Conservation (phyloP, 2,797 vertebrate genomes). For the Enteromius fasciolatus region DNA sequence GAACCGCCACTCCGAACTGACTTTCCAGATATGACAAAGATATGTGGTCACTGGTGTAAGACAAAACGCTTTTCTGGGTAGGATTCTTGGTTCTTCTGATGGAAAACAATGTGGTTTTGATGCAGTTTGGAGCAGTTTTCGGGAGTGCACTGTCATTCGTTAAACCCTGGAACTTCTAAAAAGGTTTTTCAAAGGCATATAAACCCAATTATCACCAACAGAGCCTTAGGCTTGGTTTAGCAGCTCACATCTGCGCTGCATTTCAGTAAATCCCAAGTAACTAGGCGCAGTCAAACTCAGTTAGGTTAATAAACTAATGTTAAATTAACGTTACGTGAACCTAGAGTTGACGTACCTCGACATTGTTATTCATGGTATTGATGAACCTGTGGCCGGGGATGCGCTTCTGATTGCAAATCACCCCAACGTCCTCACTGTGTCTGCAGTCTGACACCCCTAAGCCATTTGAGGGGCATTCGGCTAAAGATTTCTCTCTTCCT, state of each 20-base stretch:
- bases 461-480: conserved; percentile 87
- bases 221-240: conserved; percentile 1
- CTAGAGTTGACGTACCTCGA: conserved; percentile 75
- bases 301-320: neutral
- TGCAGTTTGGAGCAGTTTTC: neutral
- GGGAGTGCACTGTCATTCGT: neutral
- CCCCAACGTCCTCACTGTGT: conserved; percentile 92
- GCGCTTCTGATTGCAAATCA: conserved; percentile 88
- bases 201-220: neutral
- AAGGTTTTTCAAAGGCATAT: neutral
- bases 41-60: neutral
- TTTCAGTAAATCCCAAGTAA: neutral
- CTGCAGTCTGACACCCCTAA: conserved; percentile 93
- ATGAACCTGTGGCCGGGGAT: conserved; percentile 92
- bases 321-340: neutral
- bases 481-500: conserved; percentile 84
- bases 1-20: neutral
- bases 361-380: conserved; percentile 73
- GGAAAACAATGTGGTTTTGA: conserved; percentile 6
- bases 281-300: conserved; percentile 10
- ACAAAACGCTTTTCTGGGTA: neutral
- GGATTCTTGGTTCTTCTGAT: neutral
- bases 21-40: neutral
- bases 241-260: conserved; percentile 17
- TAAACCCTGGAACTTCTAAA: neutral